Evolutionary conservation across 2,888 invertebrate species (phyloP).

Genomic region (Dolichopus griseipennis): DNA sequence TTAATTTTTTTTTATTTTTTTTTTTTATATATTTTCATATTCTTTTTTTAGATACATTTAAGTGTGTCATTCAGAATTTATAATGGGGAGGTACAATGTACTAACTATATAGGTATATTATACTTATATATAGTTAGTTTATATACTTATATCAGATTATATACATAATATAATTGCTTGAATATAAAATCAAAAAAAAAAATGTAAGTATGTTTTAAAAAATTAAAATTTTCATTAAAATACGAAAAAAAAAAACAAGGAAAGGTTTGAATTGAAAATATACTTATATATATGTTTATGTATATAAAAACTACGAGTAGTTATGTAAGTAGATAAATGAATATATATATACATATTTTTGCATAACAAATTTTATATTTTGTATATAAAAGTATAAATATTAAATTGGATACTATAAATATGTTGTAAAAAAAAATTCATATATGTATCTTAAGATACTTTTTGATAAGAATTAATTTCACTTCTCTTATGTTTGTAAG

Average conservation of each 20-base stretch:
- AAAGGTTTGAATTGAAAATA: too few relatives aligned
- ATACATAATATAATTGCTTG: background rate
- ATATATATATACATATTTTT: too few relatives aligned
- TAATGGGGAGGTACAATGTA: background rate
- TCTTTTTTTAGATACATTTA: background rate
- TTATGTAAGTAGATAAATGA: too few relatives aligned
- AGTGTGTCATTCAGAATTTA: conserved; percentile 1
- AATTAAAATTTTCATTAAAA: background rate
- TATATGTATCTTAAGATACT: too few relatives aligned
- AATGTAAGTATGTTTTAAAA: background rate
- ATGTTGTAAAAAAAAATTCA: too few relatives aligned
- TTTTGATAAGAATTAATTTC: too few relatives aligned
- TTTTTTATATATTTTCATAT: background rate
- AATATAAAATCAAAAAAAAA: background rate
- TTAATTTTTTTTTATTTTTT: background rate
- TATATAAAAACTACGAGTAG: too few relatives aligned
- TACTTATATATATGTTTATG: too few relatives aligned
- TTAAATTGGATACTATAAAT: too few relatives aligned
- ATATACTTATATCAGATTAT: background rate
- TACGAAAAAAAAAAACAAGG: background rate
- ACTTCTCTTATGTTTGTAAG: too few relatives aligned
- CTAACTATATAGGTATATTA: background rate
- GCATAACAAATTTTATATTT: too few relatives aligned
- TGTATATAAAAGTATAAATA: too few relatives aligned
- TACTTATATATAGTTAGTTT: background rate